A percentile compares a stretch with the other conserved stretches of the same genome.
These are phyloP conservation scores for Galerucella nymphaeae DNA, from an alignment of 2,888 invertebrate species.

Conservation along the genomic window DNA sequence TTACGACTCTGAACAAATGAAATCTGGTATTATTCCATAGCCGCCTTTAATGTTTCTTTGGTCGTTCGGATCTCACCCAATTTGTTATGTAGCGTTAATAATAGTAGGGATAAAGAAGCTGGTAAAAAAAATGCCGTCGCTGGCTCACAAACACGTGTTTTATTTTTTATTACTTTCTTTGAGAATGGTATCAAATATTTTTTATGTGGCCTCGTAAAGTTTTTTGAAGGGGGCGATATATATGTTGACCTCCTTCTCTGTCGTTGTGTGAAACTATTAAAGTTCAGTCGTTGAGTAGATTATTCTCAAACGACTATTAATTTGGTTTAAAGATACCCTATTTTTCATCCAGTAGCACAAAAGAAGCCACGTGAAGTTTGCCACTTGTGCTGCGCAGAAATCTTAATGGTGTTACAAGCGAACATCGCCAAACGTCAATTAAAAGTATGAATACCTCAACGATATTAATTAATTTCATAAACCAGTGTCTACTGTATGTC, in stretches of 20 bases:
- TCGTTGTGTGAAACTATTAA: slow-evolving; percentile 28
- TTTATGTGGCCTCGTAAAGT: slow-evolving; percentile 47
- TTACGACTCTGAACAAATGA: slow-evolving; percentile 46
- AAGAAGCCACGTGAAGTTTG: no score
- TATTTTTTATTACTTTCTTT: slow-evolving; percentile 53
- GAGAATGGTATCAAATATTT: slow-evolving; percentile 46
- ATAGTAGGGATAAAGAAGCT: slow-evolving; percentile 42
- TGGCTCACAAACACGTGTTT: slow-evolving; percentile 51
- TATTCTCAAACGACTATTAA: background rate
- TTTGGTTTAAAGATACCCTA: no score
- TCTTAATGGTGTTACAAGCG: no score
- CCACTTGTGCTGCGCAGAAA: no score
- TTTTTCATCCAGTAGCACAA: no score
- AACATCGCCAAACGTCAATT: no score
- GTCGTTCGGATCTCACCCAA: slow-evolving; percentile 44
- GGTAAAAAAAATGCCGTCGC: slow-evolving; percentile 35
- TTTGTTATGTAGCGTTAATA: slow-evolving; percentile 48
- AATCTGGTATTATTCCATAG: slow-evolving; percentile 42
- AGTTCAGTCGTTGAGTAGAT: background rate
- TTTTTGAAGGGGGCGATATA: slow-evolving; percentile 44
- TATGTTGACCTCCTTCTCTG: slow-evolving; percentile 37
- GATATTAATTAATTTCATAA: no score
- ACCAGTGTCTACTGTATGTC: no score
- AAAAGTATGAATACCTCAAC: no score
- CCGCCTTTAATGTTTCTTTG: slow-evolving; percentile 40